These are phyloP conservation scores for Oenanthe oenanthe DNA, from an alignment of 2,113 vertebrate genomes.

Conservation along the genomic window DNA sequence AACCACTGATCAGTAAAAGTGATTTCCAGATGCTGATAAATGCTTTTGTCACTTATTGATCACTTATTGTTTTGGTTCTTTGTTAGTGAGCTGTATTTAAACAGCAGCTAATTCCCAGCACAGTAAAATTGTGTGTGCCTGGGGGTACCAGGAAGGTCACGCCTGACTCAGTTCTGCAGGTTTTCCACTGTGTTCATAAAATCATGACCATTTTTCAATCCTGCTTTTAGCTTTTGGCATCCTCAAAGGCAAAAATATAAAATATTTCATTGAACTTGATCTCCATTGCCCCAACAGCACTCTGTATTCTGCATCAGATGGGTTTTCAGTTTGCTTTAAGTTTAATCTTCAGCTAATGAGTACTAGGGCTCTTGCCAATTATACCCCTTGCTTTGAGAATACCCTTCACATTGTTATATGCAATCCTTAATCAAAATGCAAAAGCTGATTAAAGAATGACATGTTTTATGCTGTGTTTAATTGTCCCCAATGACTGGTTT, in stretches of 20 bases:
- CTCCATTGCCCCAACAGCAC: neutral
- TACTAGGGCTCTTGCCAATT: conserved; percentile 25
- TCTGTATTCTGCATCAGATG: neutral
- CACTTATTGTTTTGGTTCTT: neutral
- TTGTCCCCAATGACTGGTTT: conserved; percentile 6
- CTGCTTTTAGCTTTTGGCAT: neutral
- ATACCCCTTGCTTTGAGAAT: conserved; percentile 42
- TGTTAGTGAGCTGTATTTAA: neutral
- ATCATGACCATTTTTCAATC: neutral
- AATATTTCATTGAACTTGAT: neutral
- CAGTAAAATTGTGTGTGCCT: neutral
- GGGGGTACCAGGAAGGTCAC: neutral
- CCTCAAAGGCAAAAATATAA: neutral
- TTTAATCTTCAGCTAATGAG: conserved; percentile 40
- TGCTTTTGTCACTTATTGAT: neutral
- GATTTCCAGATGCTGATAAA: neutral
- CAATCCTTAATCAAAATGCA: conserved; percentile 55
- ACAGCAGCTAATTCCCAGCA: neutral
- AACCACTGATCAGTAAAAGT: neutral
- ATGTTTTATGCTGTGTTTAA: conserved; percentile 24
- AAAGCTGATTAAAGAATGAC: conserved; percentile 38
- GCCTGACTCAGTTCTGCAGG: neutral
- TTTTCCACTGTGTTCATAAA: neutral
- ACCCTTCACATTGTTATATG: conserved; percentile 9
- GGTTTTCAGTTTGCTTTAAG: conserved; percentile 1